These are phyloP conservation scores for Sweltsa coloradensis DNA, from an alignment of 1,140 invertebrate genomes.

Conservation along the genomic window DNA sequence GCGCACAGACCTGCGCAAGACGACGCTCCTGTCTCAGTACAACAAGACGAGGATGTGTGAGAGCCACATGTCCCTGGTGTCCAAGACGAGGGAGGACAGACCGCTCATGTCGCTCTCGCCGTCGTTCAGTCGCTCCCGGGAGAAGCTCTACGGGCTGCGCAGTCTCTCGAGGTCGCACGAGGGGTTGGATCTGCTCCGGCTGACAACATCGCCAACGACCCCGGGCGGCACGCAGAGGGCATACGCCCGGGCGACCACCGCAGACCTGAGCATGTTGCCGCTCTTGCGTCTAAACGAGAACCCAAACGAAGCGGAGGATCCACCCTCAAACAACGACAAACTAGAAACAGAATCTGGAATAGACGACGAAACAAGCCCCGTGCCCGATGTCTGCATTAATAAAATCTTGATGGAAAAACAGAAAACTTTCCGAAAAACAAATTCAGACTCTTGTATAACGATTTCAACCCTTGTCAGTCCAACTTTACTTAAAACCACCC, in stretches of 20 bases:
- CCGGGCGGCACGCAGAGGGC: conserved; percentile 20
- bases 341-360: no score
- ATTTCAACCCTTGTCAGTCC: no score
- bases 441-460: no score
- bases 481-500: no score
- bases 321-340: no score
- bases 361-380: no score
- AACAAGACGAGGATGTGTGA: conserved; percentile 30
- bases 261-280: conserved; percentile 5
- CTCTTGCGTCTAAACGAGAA: no score
- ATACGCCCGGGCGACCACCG: conserved; percentile 11
- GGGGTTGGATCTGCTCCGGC: conserved; percentile 36
- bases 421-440: no score
- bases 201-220: conserved; percentile 24
- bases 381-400: no score
- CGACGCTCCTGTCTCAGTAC: conserved; percentile 32
- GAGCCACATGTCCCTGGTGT: conserved; percentile 37
- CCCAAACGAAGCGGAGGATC: no score
- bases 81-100: conserved; percentile 31
- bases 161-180: conserved; percentile 42
- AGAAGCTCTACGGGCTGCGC: conserved; percentile 38
- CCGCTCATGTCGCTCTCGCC: conserved; percentile 12
- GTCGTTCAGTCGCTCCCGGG: conserved; percentile 30
- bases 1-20: conserved; percentile 26
- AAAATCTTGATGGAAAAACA: no score